Base-by-base conservation (phyloP, 2,888 invertebrate species). In the Catotricha subobsoleta region DNA sequence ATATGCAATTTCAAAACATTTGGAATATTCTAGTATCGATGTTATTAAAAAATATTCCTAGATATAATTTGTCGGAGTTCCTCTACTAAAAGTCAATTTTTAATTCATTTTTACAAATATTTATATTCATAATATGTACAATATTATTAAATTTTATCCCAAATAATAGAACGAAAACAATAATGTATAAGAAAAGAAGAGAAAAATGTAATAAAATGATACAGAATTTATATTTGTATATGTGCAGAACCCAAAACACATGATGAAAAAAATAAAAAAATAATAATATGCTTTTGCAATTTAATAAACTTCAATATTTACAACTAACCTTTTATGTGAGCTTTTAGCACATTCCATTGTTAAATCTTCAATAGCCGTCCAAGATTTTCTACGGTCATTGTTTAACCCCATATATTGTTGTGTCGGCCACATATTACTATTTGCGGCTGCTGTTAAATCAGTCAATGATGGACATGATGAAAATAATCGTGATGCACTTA, bases 341-440 rank as follows among this genome's bases (percentile, higher is more conserved):
- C 67, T 64, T 51, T 69, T 70, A 40, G 66, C 66, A 48, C 69
- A 67, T 50, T 67, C 65, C 45, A 67, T 68, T 9, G 67, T 68
- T 39, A 71, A 63, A 54, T 78, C 78, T 56, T 86, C 86, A 43
- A 83, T 67, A n/a, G 83, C 84, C 5, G 86, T 83, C 87, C 87
- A 87, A 48, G 86, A 86, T 56, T 83, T 75, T 49, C 87, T 68
- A 3, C 81, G 67, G 45, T 62, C 61, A 8, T 57, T 52, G 47
- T 60, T 58, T 33, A 45, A 20, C 15, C 45, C 45, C 13, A 60
- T 50, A 47, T 57, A 57, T 46, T 60, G 60, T 41, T 59, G 60
- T 18, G 56, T 52, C 27, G 59, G 54, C 61, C 62, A 63, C 50
- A 60, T 57, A 31, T 48, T 51, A 34, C 48, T 51, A 42, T 50